phyloP scores from a whole-genome alignment of 2,113 vertebrate species.

The Sphaerodactylus townsendi region DNA sequence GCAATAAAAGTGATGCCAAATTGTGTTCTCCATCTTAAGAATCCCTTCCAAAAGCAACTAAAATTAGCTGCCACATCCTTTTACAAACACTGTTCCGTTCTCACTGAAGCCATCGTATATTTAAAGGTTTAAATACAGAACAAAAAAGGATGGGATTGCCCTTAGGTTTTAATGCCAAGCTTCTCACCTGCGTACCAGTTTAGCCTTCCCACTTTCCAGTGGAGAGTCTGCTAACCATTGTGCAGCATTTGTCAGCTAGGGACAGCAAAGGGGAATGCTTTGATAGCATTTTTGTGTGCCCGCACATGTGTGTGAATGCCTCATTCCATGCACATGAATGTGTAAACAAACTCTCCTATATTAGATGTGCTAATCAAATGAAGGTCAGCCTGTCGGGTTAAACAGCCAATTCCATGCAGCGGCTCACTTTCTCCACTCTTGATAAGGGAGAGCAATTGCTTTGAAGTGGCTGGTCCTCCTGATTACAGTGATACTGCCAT shows the following conservation, averaged over 20 bases:
- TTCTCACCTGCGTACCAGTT: background rate
- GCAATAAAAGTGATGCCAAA: background rate
- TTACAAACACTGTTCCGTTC: background rate
- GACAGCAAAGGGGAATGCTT: background rate
- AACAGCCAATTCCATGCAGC: constrained; percentile 5
- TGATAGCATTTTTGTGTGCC: background rate
- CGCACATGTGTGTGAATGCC: background rate
- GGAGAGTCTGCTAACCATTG: background rate
- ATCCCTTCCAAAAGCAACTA: background rate
- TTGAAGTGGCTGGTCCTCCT: background rate
- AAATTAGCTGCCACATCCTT: background rate
- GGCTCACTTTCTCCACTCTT: background rate
- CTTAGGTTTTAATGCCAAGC: constrained; percentile 15
- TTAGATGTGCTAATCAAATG: background rate
- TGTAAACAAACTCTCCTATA: background rate
- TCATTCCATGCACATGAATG: background rate
- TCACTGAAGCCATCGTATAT: background rate
- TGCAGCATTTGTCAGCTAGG: background rate
- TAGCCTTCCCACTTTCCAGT: background rate
- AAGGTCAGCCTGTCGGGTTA: background rate
- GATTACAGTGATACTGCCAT: background rate
- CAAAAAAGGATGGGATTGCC: background rate
- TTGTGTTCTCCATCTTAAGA: background rate
- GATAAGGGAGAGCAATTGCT: fast-evolving
- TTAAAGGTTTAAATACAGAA: background rate